Conservation (phyloP, 2,888 invertebrate genomes). For the Nematopogon swammerdamellus region DNA sequence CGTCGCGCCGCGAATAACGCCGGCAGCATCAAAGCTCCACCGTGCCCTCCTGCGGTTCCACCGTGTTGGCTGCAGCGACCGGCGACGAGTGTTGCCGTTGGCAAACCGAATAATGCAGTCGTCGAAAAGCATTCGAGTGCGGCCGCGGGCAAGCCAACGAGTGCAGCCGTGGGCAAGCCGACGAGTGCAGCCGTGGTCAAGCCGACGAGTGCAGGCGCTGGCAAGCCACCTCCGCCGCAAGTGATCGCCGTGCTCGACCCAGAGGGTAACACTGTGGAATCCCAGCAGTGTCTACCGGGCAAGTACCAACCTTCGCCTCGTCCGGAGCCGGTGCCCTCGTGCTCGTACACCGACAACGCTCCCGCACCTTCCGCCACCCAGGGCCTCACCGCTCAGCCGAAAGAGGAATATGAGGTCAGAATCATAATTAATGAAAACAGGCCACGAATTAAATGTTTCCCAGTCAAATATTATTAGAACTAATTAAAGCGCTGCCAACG, state of each 20-base stretch:
- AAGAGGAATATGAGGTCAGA: constrained; percentile 49
- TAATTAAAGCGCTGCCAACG: neutral
- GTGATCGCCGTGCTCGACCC: constrained; percentile 2
- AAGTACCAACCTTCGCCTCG: constrained; percentile 16
- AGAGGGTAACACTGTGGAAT: constrained; percentile 19
- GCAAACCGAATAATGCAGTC: too few species aligned
- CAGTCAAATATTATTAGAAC: neutral
- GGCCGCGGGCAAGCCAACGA: neutral
- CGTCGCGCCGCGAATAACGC: constrained; percentile 1
- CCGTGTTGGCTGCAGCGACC: constrained; percentile 34
- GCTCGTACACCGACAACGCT: constrained; percentile 28
- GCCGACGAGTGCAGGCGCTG: constrained; percentile 12
- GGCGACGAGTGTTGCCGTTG: too few species aligned
- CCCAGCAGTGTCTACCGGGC: constrained; percentile 19
- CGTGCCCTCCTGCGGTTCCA: constrained; percentile 42
- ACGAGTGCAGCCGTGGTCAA: neutral
- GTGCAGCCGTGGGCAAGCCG: neutral
- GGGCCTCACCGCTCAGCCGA: constrained; percentile 31
- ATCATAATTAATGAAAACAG: neutral
- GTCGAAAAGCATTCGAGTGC: neutral
- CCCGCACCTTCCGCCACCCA: constrained; percentile 19
- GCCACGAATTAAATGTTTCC: neutral
- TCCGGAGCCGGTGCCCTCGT: constrained; percentile 34
- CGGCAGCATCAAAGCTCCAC: constrained; percentile 17
- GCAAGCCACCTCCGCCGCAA: constrained; percentile 11